Conservation (phyloP, 2,888 invertebrate genomes). For the Hypena proboscidalis region DNA sequence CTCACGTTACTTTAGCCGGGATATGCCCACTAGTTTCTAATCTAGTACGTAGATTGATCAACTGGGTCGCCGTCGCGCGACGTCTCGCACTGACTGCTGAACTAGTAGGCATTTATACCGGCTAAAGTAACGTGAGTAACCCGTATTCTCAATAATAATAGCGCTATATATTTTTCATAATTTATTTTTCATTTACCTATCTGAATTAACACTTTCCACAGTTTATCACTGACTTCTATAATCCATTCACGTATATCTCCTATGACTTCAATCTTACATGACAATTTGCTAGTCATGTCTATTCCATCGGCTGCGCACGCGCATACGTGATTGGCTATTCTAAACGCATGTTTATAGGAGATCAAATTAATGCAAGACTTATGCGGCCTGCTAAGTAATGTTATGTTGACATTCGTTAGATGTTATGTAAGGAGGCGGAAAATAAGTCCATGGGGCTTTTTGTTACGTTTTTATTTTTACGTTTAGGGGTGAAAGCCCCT, state of each 20-base stretch:
- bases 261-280: neutral
- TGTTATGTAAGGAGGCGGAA: conserved; percentile 10
- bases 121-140: too few species aligned
- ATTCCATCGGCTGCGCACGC: conserved; percentile 29
- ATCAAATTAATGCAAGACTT: conserved; percentile 37
- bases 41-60: too few species aligned
- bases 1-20: too few species aligned
- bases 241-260: neutral
- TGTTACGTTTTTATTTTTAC: neutral
- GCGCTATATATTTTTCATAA: too few species aligned
- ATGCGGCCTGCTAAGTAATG: conserved; percentile 5
- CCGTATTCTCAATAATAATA: too few species aligned
- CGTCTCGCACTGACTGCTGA: too few species aligned
- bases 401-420: conserved; percentile 26
- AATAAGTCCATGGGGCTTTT: conserved; percentile 4
- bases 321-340: conserved; percentile 38
- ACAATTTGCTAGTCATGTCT: conserved; percentile 18
- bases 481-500: too few species aligned
- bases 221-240: neutral
- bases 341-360: conserved; percentile 27
- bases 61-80: too few species aligned
- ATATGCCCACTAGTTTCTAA: too few species aligned
- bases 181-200: neutral
- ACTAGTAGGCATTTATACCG: too few species aligned
- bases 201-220: neutral